A percentile compares a stretch with the other conserved stretches of the same genome.
Evolutionary conservation across 2,888 invertebrate genomes (phyloP).

Genomic region (Nebria brevicollis): DNA sequence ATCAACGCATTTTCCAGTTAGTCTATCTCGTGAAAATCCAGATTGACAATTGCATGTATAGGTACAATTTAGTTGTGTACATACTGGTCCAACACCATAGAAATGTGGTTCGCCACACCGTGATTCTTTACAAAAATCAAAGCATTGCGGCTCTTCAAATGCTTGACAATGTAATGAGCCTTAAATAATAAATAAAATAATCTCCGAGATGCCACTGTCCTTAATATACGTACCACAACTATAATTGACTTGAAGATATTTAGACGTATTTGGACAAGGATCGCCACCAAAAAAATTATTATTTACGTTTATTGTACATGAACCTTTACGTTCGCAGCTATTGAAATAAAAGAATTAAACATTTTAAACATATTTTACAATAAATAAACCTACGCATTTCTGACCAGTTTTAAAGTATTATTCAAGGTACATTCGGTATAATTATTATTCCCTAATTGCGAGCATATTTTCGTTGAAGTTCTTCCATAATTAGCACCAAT

Average conservation of each 20-base stretch:
- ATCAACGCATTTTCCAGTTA: background rate
- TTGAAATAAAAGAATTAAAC: background rate
- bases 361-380: background rate
- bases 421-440: background rate
- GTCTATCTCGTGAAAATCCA: conserved; percentile 4
- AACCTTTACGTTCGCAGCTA: conserved; percentile 3
- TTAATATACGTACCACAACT: background rate
- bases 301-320: background rate
- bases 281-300: conserved; percentile 12
- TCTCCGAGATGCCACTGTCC: too few species aligned
- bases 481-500: conserved; percentile 11
- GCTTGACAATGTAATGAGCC: background rate
- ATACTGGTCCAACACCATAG: background rate
- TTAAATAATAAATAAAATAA: background rate
- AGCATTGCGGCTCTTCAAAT: background rate
- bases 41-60: background rate
- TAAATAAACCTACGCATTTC: conserved; percentile 13
- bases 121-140: background rate
- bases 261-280: conserved; percentile 18
- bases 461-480: background rate
- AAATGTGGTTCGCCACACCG: background rate
- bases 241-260: conserved; percentile 25
- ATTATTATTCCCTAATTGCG: background rate
- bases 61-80: background rate
- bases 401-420: conserved; percentile 16